Percentiles rank a stretch among this genome's conserved stretches.
Evolutionary conservation across 2,797 vertebrate genomes (phyloP).

Genomic region (Natrix natrix): DNA sequence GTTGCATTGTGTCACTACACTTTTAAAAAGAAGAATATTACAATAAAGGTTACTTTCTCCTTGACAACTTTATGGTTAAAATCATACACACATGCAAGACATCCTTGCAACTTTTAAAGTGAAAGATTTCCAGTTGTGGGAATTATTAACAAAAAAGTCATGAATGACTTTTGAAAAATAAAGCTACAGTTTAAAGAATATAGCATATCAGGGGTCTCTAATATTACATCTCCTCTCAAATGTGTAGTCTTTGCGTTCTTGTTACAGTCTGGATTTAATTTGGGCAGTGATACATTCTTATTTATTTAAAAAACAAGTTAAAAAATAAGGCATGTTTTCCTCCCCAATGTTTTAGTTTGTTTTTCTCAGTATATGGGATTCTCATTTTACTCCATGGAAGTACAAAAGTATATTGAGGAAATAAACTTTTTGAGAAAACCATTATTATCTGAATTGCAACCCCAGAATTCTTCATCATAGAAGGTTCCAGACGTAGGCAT

Average conservation of each 20-base stretch:
- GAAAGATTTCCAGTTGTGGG: not conserved
- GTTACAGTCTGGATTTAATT: not conserved
- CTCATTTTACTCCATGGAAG: not conserved
- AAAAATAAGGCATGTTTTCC: not conserved
- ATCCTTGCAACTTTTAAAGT: not conserved
- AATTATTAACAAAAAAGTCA: not conserved
- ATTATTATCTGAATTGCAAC: not conserved
- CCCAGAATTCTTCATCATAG: not conserved
- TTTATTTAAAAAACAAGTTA: not conserved
- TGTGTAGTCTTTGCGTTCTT: not conserved
- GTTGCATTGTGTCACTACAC: not conserved
- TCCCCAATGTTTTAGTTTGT: not conserved
- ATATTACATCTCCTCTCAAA: not conserved
- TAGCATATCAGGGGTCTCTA: not conserved
- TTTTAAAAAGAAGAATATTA: not conserved
- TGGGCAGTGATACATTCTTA: not conserved
- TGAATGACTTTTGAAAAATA: not conserved
- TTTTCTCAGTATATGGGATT: not conserved
- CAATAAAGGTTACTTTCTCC: not conserved
- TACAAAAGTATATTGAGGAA: not conserved
- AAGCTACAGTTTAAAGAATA: not conserved
- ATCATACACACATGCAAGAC: not conserved
- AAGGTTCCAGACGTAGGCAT: not conserved
- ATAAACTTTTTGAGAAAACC: not conserved
- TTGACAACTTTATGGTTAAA: not conserved